These are phyloP conservation scores for Microchrysa polita DNA, from an alignment of 2,888 invertebrate genomes.

Conservation along the genomic window DNA sequence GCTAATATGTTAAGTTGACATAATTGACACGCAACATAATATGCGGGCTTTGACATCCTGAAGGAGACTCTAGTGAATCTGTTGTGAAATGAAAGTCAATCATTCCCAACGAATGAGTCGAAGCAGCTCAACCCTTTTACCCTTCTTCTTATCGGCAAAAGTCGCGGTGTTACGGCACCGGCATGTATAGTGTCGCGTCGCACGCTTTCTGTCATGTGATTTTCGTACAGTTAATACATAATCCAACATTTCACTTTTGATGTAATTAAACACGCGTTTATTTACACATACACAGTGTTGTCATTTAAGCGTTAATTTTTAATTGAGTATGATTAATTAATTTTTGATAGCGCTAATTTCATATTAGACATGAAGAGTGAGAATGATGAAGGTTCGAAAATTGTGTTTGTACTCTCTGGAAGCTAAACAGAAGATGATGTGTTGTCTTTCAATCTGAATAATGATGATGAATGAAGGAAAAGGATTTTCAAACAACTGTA, in stretches of 20 bases:
- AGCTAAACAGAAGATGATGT: no score
- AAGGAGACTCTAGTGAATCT: neutral
- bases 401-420: no score
- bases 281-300: conserved; percentile 46
- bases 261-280: conserved; percentile 51
- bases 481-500: no score
- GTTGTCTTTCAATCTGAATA: no score
- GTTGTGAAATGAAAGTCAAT: no score
- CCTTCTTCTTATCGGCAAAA: no score
- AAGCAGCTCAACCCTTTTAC: no score
- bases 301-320: conserved; percentile 56
- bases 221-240: neutral
- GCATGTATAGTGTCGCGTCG: no score
- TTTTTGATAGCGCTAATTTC: conserved; percentile 64
- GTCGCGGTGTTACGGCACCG: no score
- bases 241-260: conserved; percentile 36
- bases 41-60: conserved; percentile 51
- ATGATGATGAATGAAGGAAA: no score
- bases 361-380: neutral
- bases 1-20: conserved; percentile 51
- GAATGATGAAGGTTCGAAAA: neutral
- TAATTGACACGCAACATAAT: conserved; percentile 54
- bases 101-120: no score
- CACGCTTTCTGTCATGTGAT: no score
- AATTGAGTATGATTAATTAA: conserved; percentile 65